Percentiles rank a stretch among this genome's conserved stretches.
These are phyloP conservation scores for Eumacrocentrus americanus DNA, from an alignment of 2,888 invertebrate genomes.

Conservation along the genomic window DNA sequence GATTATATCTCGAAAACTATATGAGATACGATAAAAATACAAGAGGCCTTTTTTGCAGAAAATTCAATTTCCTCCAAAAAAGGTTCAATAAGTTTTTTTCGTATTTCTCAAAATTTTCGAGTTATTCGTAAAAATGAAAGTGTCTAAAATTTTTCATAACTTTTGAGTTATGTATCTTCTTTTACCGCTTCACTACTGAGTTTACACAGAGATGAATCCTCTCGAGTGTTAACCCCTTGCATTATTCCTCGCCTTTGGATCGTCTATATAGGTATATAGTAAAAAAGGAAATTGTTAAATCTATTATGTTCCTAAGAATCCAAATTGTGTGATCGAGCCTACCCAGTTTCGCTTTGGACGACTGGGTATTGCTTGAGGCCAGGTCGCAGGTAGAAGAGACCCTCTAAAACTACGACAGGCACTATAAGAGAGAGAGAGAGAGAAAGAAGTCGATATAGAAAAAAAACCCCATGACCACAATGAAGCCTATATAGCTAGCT, in stretches of 20 bases:
- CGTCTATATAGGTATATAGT: slow-evolving; percentile 8
- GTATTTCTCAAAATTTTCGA: neutral
- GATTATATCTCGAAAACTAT: neutral
- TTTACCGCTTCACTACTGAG: no score
- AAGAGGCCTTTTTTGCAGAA: neutral
- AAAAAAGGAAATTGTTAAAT: slow-evolving; percentile 49
- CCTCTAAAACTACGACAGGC: slow-evolving; percentile 25
- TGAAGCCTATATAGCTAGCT: slow-evolving; percentile 17
- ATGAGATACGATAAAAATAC: neutral
- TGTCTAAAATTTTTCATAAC: neutral
- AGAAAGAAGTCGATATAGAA: slow-evolving; percentile 11
- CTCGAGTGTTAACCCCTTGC: no score
- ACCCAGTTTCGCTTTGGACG: neutral
- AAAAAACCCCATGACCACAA: slow-evolving; percentile 19
- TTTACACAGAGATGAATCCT: no score
- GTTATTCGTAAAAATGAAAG: neutral
- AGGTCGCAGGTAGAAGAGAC: slow-evolving; percentile 46
- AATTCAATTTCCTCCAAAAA: neutral
- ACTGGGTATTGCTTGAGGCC: slow-evolving; percentile 33
- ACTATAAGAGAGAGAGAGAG: slow-evolving; percentile 3
- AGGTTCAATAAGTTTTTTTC: neutral
- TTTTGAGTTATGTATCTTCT: neutral
- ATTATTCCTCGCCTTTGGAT: slow-evolving; percentile 5
- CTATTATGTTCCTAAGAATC: slow-evolving; percentile 42
- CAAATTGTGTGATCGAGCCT: slow-evolving; percentile 21